These are phyloP conservation scores for Drosophila parthenogenetica DNA, from an alignment of 2,888 invertebrate species.

Conservation along the genomic window DNA sequence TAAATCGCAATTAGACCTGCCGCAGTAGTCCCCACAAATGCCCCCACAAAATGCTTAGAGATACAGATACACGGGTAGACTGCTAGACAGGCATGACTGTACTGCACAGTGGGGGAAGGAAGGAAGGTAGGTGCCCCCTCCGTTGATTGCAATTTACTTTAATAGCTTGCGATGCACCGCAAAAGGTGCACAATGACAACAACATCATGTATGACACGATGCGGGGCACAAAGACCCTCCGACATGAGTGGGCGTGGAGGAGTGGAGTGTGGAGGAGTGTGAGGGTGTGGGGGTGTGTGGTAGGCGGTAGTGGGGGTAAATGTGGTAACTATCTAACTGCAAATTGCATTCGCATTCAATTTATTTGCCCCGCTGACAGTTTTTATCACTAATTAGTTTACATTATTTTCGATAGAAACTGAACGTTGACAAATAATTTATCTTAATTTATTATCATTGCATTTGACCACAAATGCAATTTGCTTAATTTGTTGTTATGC, in stretches of 20 bases:
- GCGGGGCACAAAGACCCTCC: constrained; percentile 47
- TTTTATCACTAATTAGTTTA: constrained; percentile 77
- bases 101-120: not conserved
- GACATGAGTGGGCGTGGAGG: constrained; percentile 22
- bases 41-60: constrained; percentile 26
- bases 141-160: constrained; percentile 73
- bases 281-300: not conserved
- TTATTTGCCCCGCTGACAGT: constrained; percentile 70
- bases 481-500: constrained; percentile 60
- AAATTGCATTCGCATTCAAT: constrained; percentile 58
- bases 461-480: constrained; percentile 76
- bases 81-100: not conserved
- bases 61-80: constrained; percentile 36
- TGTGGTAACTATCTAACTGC: constrained; percentile 52
- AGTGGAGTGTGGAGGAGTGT: too few relatives aligned
- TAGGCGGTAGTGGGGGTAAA: not conserved
- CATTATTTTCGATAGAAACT: constrained; percentile 66
- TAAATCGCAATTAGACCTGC: constrained; percentile 79
- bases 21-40: constrained; percentile 42
- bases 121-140: not conserved
- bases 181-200: constrained; percentile 40
- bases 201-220: constrained; percentile 34
- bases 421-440: constrained; percentile 55
- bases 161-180: constrained; percentile 75
- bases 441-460: constrained; percentile 77